Conservation (phyloP, 2,113 vertebrate genomes). For the Mormyrus lacerda region DNA sequence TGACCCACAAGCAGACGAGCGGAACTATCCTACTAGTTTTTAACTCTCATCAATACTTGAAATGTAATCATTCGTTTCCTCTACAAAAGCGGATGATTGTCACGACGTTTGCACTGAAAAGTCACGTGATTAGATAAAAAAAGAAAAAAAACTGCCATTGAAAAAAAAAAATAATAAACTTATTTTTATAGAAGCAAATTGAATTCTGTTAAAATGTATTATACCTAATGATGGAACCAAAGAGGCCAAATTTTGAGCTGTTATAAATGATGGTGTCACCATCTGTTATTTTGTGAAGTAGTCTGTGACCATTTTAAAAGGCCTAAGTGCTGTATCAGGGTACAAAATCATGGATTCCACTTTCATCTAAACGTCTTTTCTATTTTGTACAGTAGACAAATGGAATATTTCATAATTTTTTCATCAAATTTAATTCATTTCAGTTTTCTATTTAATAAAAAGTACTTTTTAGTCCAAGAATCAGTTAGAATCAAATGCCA, state of each 20-base stretch:
- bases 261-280: conserved; percentile 78
- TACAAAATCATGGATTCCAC: conserved; percentile 78
- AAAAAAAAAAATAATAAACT: conserved; percentile 73
- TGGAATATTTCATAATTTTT: conserved; percentile 64
- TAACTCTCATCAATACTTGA: conserved; percentile 93
- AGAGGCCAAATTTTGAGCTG: conserved; percentile 93
- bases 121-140: conserved; percentile 86
- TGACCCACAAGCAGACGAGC: conserved; percentile 78
- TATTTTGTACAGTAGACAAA: conserved; percentile 77
- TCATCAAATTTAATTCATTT: conserved; percentile 64
- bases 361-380: conserved; percentile 77
- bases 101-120: conserved; percentile 99
- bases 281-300: conserved; percentile 67
- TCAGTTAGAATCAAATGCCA: conserved; percentile 92
- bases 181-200: conserved; percentile 98
- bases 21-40: conserved; percentile 74
- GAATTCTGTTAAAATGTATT: conserved; percentile 86
- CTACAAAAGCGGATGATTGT: conserved; percentile 96
- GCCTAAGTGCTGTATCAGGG: conserved; percentile 89
- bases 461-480: conserved; percentile 88
- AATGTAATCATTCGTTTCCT: conserved; percentile 98
- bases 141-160: conserved; percentile 81
- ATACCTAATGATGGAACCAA: conserved; percentile 95
- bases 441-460: conserved; percentile 97
- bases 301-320: conserved; percentile 68